Base-by-base conservation (phyloP, 2,797 vertebrate genomes). In the Manis pentadactyla region DNA sequence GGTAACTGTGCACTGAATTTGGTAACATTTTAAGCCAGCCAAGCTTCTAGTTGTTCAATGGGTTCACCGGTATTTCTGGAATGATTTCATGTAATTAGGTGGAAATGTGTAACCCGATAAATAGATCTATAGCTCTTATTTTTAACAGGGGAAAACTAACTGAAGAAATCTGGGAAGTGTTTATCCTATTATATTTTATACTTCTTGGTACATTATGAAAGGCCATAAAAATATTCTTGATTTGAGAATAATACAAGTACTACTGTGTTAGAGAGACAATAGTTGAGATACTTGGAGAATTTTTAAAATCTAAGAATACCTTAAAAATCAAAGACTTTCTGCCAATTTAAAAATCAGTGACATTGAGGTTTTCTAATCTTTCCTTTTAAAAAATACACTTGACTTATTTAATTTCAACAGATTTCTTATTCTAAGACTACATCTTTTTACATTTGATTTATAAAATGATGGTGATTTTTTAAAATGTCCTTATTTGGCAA, bases 371-470 rank as follows among this genome's bases (percentile, higher is more conserved):
- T 59, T 92, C 78, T 59, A 64, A 64, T 37, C 63, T 93, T 78
- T 74, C 15, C n/a, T 78, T 87, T 84, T 19, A 59, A 87, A 89
- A 59, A 79, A 59, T 39, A 89, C 57, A 66, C 3, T 63, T 49
- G 51, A 94, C 37, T 66, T 68, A 87, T 42, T 94, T 94, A 57
- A 75, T 82, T 85, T 86, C 19, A 89, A 79, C 89, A 15, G 13
- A 75, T 87, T 81, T 5, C n/a, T 46, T 63, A 81, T 73, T 92
- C 78, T 57, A 12, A 94, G 23, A 69, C 75, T 63, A 63, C 18
- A 4, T 11, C 9, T 68, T 95, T 92, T 92, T 37, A 89, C 1
- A 55, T 79, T 85, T 46, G 74, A 2, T 94, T 89, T 79, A 94
- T 86, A 64, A 89, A 94, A 77, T 29, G 12, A 88, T 57, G 61